Base-by-base conservation (phyloP, 2,797 vertebrate genomes). In the Muscicapa comitata region DNA sequence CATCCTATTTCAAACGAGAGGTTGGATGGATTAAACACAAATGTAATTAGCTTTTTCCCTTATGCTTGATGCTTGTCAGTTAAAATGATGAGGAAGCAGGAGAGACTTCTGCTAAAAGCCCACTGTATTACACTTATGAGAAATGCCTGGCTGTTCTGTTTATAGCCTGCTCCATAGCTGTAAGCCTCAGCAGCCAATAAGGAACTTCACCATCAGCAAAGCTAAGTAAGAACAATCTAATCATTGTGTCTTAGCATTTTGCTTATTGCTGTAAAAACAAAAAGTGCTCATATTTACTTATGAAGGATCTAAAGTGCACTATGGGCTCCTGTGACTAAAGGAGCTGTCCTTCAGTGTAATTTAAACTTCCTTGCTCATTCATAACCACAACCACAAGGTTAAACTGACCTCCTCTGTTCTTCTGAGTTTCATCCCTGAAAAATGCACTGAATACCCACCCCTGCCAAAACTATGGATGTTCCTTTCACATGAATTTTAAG, bases 321-420 rank as follows among this genome's bases (percentile, higher is more conserved):
- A 66, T 15, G 57, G 90, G 37, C 72, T 95, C 67, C 91, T 97
- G 84, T 98, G 97, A 98, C 97, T 98, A 97, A 97, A 93, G 87
- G 79, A 95, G 91, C 88, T 94, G 88, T 96, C 93, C 93, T 91
- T 96, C 86, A 89, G 84, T 66, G 82, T 97, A 97, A 96, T 95
- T 97, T 95, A 97, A 95, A 95, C 95, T 96, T 97, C 86, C 84
- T 96, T 97, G 94, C 95, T 97, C 95, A 96, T 97, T 97, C 20
- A 20, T 95, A 98, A 97, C 95, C 86, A 96, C 91, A 98, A 97
- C 96, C 97, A 97, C 97, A 97, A 97, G 93, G 95, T 97, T 98
- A 97, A 97, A 97, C 94, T 97, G 97, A 96, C 95, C 94, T 96
- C 54, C 89, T 94, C 65, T 97, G 89, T 97, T 95, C 92, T 97